Percentiles rank a stretch among this genome's conserved stretches.
Evolutionary conservation across 2,113 vertebrate genomes (phyloP).

Genomic region (Mirounga angustirostris): DNA sequence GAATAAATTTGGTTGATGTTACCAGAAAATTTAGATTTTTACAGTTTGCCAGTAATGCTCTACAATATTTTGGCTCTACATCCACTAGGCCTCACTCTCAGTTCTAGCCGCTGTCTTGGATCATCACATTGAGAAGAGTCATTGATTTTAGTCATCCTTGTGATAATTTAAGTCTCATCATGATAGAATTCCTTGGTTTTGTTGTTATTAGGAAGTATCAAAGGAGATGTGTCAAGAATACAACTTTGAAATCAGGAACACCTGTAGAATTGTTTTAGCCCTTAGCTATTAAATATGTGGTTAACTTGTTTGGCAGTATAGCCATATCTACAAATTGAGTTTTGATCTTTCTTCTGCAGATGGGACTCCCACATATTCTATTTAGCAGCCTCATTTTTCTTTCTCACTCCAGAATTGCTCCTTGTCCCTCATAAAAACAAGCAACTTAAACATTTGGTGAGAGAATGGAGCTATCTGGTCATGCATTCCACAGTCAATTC

Average conservation of each 20-base stretch:
- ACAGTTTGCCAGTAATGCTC: neutral
- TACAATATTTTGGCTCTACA: neutral
- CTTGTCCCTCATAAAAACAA: constrained; percentile 9
- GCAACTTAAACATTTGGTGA: neutral
- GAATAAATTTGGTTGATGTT: constrained; percentile 34
- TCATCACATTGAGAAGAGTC: neutral
- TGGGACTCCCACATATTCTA: neutral
- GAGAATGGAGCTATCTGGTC: constrained; percentile 38
- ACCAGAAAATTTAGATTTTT: constrained; percentile 15
- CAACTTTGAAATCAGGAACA: neutral
- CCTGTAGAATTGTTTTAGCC: neutral
- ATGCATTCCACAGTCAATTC: constrained; percentile 2
- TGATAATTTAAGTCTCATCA: constrained; percentile 22
- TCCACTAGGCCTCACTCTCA: neutral
- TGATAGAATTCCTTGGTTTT: neutral
- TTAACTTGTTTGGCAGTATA: neutral
- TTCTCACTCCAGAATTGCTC: constrained; percentile 28
- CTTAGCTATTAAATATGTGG: constrained; percentile 40
- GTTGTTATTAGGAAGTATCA: constrained; percentile 33
- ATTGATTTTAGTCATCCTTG: constrained; percentile 38
- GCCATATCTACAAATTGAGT: neutral
- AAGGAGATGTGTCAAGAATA: neutral
- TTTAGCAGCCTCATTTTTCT: constrained; percentile 25
- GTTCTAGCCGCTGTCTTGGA: neutral
- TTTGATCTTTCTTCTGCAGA: neutral